These are phyloP conservation scores for Neotoma lepida DNA, from an alignment of 2,113 vertebrate species.

Conservation along the genomic window DNA sequence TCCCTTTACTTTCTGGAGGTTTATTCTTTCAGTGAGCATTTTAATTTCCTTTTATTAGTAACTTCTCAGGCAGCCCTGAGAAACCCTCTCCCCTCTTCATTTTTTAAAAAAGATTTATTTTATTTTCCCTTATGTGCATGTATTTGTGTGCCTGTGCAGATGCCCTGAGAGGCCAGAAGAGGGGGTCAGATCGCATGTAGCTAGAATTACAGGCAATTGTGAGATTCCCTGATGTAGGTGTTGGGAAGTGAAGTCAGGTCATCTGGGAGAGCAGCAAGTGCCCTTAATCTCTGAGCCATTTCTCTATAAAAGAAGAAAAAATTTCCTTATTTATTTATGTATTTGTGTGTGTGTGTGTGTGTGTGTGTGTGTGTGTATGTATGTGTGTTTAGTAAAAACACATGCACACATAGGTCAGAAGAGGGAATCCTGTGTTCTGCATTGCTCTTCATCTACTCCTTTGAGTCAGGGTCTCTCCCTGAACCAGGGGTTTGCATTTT, in stretches of 20 bases:
- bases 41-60: background rate
- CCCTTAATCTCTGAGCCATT: background rate
- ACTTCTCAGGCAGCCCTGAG: background rate
- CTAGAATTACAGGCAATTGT: background rate
- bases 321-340: background rate
- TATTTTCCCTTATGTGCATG: background rate
- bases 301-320: background rate
- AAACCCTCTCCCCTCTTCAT: background rate
- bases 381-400: too few relatives aligned
- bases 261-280: background rate
- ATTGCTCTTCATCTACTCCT: background rate
- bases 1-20: background rate
- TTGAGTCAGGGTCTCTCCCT: background rate
- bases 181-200: background rate
- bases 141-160: background rate
- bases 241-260: background rate
- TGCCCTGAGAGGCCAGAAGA: background rate
- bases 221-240: background rate
- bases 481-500: background rate
- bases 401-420: background rate
- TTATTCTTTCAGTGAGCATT: background rate
- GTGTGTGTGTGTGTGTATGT: background rate
- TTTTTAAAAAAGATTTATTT: background rate
- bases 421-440: background rate
- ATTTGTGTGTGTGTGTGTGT: background rate